Evolutionary conservation across 2,888 invertebrate genomes (phyloP), one percentile per base, ranked within the genome.

Genomic region (Agrotis puta): DNA sequence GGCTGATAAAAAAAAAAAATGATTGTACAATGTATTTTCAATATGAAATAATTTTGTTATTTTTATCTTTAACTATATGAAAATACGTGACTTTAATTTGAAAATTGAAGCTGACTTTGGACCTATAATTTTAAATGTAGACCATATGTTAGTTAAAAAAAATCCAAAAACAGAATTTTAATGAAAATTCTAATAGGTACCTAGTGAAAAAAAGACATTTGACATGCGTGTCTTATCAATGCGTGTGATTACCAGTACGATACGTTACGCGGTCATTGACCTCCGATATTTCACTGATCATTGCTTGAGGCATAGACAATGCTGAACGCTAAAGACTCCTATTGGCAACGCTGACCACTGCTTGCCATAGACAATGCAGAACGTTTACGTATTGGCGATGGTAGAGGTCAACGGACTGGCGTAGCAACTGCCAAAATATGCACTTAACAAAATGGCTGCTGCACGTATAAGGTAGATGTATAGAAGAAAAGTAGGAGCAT

Each of bases 231-330:
- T 82, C 76, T 79, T 81, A 85, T 86, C 82, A 81, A 82, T 87
- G 85, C 81, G 74, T 87, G 61, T 70, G 85, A 84, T 87, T 87
- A 86, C 85, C 87, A 87, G 83, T 88, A 88, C 87, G 87, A 88
- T 84, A 85, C 86, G 84, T 82, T 72, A 82, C 57, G 63, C 16
- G 91, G 88, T 90, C 90, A 88, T 84, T 88, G 87, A 85, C 88
- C 86, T 87, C 82, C 79, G 85, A 85, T 85, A 79, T 79, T 79
- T 80, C 68, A 68, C 84, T 81, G 85, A 86, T 81, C 85, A 89
- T 86, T 89, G 88, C 88, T 84, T 68, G 67, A 47, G 65, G 73
- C 77, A 82, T 77, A 84, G 73, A 81, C 83, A 72, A 81, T 85
- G 78, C 75, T 70, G 79, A 83, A 85, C 79, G 84, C 68, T 75